Evolutionary conservation across 2,797 vertebrate genomes (phyloP).

Genomic region (Tapirus indicus): DNA sequence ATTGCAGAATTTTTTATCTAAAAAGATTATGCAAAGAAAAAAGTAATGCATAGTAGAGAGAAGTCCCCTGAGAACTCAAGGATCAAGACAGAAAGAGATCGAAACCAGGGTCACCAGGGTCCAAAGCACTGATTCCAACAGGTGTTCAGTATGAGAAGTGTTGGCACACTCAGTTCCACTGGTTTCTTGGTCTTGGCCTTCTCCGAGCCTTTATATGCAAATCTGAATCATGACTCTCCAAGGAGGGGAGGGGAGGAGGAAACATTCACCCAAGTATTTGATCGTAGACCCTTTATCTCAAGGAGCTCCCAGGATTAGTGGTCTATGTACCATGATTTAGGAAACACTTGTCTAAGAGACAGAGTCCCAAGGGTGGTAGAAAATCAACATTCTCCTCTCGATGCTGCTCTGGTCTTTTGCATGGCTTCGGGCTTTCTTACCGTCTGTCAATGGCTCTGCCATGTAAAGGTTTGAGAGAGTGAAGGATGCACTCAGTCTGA

Average conservation of each 20-base stretch:
- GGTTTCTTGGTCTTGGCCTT: background rate
- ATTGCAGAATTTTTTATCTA: background rate
- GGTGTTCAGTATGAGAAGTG: background rate
- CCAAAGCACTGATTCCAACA: background rate
- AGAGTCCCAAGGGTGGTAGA: background rate
- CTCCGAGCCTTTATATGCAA: background rate
- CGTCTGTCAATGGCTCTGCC: accelerated
- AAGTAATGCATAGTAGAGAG: background rate
- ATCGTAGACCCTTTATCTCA: too few species aligned
- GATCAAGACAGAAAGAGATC: background rate
- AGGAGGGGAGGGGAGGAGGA: background rate
- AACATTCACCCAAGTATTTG: background rate
- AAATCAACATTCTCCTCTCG: background rate
- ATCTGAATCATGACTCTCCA: background rate
- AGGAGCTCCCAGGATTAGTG: background rate
- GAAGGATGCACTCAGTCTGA: background rate
- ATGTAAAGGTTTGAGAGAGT: background rate
- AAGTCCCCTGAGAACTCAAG: background rate
- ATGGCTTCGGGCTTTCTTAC: background rate
- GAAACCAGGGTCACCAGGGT: too few species aligned
- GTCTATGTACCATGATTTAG: background rate
- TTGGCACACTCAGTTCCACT: accelerated
- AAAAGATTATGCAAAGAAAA: background rate
- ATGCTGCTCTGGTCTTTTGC: background rate
- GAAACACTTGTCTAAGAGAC: background rate